Evolutionary conservation across 2,113 vertebrate species (phyloP), one percentile per base, ranked within the genome.

Genomic region (Pao palembangensis): DNA sequence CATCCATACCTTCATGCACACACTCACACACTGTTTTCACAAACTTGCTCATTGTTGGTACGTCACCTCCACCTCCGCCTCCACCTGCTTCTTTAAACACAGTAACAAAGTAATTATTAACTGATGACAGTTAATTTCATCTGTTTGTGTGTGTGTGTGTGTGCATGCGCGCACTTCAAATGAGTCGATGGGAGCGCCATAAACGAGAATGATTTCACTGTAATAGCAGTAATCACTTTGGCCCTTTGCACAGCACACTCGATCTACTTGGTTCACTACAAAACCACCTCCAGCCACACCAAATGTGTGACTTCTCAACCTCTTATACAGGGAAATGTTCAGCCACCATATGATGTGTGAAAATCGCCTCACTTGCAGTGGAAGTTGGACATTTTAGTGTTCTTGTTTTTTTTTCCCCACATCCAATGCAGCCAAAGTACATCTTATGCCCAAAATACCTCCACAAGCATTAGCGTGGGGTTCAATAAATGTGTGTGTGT

Each of bases 151-250:
- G 21, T 44, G 14, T 51, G 21, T 50, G 53, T 56, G 57, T 69
- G 55, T 64, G 55, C 51, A 49, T 49, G 48, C 52, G 67, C 48
- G 50, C 58, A 48, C 60, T 62, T 57, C 46, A 65, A 61, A 63
- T 56, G 50, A 64, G 58, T 61, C 21, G 31, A 60, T 46, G 49
- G 34, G 53, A 56, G 44, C 69, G 58, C 31, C 47, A 25, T 73
- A 1, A 28, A 7, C 6, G 25, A 28, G 25, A 7, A 28, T 28
- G 25, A 28, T 28, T 73, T 67, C 20, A 25, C 51, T 71, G 67
- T 65, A 78, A 80, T 77, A 75, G 73, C 76, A 68, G 52, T 53
- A 75, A 73, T 70, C 65, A 79, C 49, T 69, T 71, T 51, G 59
- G 62, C 56, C 42, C 59, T 61, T 73, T 44, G 46, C 46, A 44